Evolutionary conservation across 2,797 vertebrate species (phyloP), one percentile per base, ranked within the genome.

Genomic region (Paramormyrops hopkinsi): DNA sequence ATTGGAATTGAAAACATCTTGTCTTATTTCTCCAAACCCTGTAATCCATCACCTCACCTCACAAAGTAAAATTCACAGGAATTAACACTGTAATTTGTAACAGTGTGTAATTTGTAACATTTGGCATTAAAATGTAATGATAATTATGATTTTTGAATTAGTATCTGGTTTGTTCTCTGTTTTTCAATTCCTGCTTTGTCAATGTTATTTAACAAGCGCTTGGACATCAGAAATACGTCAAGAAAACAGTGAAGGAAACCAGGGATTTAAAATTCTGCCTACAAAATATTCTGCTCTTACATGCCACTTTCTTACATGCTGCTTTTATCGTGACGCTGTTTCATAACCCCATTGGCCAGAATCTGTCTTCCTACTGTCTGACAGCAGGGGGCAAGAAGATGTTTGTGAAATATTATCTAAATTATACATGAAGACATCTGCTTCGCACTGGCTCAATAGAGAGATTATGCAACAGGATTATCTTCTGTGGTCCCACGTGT

Each of bases 331-430:
- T 50, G 37, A 50, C 33, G 62, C 62, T 48, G 14, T 73, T 53
- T 79, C 41, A 7, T 82, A 88, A 87, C 56, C 65, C 53, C 44
- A 89, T 56, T 82, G 86, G 50, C 85, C 65, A 29, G 86, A 62
- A 88, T 89, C 89, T 59, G 86, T 87, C 86, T 83, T 87, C 89
- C 86, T 89, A 29, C 54, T 19, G 51, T 46, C 41, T 87, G 86
- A 33, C 86, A 37, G 86, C 17, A 25, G 84, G 65, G 62, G 48
- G 41, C 54, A 84, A 37, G 25, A 82, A 62, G 86, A 88, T 76
- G 73, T 89, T 89, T 89, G 65, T 89, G 89, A 87, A 76, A 54
- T 89, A 62, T 88, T 82, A 88, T 88, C 50, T 89, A 83, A 88
- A 89, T 88, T 89, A 89, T 89, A 69, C 48, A 89, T 37, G 19